Evolutionary conservation across 2,113 vertebrate species (phyloP).

Genomic region (Vicugna pacos): DNA sequence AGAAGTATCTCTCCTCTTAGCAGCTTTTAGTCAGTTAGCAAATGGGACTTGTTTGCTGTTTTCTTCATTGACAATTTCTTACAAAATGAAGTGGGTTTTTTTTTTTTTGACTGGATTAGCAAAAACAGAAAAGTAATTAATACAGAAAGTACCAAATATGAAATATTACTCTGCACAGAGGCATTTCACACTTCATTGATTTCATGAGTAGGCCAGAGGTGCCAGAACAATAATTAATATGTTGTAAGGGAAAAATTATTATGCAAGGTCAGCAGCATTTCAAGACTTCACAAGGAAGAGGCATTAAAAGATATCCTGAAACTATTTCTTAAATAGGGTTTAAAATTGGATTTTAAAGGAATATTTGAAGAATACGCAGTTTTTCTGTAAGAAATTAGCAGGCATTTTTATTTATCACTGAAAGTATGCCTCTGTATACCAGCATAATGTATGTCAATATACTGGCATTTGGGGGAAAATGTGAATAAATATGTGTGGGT

Average conservation of each 20-base stretch:
- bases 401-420: background rate
- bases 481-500: background rate
- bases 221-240: conserved; percentile 82
- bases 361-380: background rate
- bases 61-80: background rate
- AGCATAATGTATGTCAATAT: background rate
- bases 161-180: conserved; percentile 78
- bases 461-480: background rate
- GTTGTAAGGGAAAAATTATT: conserved; percentile 66
- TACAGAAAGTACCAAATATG: conserved; percentile 73
- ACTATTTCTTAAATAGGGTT: conserved; percentile 7
- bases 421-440: background rate
- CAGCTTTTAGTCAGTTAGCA: background rate
- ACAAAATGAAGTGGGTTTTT: background rate
- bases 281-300: conserved; percentile 47
- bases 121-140: conserved; percentile 82
- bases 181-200: conserved; percentile 78
- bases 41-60: background rate
- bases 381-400: conserved; percentile 30
- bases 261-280: conserved; percentile 70
- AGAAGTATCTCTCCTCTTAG: background rate
- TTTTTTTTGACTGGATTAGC: conserved; percentile 30
- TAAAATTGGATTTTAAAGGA: conserved; percentile 12
- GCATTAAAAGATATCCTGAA: conserved; percentile 33
- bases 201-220: conserved; percentile 77